Conservation (phyloP, 2,113 vertebrate species). For the Campylomormyrus tamandua region DNA sequence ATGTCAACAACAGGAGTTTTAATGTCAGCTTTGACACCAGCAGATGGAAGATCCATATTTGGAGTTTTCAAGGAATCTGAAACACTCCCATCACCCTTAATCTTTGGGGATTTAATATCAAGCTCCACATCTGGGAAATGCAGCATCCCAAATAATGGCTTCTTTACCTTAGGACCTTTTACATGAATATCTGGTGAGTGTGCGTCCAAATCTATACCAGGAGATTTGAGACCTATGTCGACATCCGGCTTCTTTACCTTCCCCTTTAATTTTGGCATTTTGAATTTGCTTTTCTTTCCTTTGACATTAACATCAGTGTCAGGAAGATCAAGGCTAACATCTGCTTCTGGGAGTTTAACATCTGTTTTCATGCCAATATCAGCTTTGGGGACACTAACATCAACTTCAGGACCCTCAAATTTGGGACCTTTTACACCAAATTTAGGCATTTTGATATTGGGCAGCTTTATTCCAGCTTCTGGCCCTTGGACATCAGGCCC, state of each 20-base stretch:
- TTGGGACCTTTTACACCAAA: constrained; percentile 44
- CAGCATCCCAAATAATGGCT: constrained; percentile 79
- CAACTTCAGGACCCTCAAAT: constrained; percentile 44
- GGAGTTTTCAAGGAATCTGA: constrained; percentile 49
- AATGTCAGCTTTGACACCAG: constrained; percentile 30
- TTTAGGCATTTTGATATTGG: constrained; percentile 56
- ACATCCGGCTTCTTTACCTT: constrained; percentile 58
- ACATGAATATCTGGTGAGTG: constrained; percentile 44
- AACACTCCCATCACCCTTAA: constrained; percentile 59
- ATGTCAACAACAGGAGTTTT: constrained; percentile 35
- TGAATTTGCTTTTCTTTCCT: constrained; percentile 84
- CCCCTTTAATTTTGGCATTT: constrained; percentile 81
- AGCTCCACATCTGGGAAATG: constrained; percentile 88
- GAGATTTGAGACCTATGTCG: constrained; percentile 54
- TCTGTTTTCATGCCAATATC: constrained; percentile 40
- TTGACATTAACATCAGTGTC: constrained; percentile 58
- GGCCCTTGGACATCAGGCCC: constrained; percentile 49
- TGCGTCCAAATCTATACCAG: constrained; percentile 44
- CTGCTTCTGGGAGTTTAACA: constrained; percentile 53
- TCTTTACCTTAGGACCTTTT: constrained; percentile 72
- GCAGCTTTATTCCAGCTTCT: constrained; percentile 51
- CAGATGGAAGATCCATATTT: constrained; percentile 49
- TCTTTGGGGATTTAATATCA: constrained; percentile 77
- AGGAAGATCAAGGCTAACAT: constrained; percentile 62
- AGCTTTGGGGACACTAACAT: constrained; percentile 44